Evolutionary conservation across 2,113 vertebrate genomes (phyloP), one percentile per base, ranked within the genome.

Genomic region (Bothrops jararaca): DNA sequence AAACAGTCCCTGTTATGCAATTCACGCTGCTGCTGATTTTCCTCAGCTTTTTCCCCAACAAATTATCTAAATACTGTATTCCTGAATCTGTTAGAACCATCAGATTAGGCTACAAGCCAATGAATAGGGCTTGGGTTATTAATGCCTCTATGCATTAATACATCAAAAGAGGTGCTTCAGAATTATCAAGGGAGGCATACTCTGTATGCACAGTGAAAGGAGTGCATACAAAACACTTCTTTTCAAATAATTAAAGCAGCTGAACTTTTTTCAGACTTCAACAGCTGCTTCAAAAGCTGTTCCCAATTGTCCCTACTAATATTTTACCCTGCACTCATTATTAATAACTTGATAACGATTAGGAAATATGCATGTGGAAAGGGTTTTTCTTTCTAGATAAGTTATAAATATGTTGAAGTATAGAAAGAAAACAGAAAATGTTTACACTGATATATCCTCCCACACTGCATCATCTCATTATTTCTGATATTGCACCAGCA

Each of bases 311-410:
- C 7, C 34, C 74, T 34, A 8, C n/a, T 80, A 39, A 74, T 39
- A 80, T 18, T 80, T 80, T 80, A 80, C 69, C 69, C n/a, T 39
- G 69, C 13, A 22, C 34, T 80, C 20, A 3, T 80, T 80, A 80
- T 80, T 80, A 80, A 39, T 39, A 80, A 42, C 7, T 42, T 39
- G 74, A 42, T 39, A 42, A 80, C 9, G 15, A 93, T 91, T 94
- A 89, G 64, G 86, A 34, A 69, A 87, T 0, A 4, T 93, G 91
- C 89, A 89, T 4, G 69, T 91, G 34, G 69, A 95, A 95, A 94
- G 91, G 93, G 92, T 95, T 93, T 94, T 91, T 93, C 92, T 90
- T 80, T 89, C 91, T 95, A 87, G 92, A 95, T 58, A 52, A 92
- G 58, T 45, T 57, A 48, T 2, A 9, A 88, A 57, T 94, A 42